Base-by-base conservation (phyloP, 2,113 vertebrate genomes). In the Engraulis encrasicolus region DNA sequence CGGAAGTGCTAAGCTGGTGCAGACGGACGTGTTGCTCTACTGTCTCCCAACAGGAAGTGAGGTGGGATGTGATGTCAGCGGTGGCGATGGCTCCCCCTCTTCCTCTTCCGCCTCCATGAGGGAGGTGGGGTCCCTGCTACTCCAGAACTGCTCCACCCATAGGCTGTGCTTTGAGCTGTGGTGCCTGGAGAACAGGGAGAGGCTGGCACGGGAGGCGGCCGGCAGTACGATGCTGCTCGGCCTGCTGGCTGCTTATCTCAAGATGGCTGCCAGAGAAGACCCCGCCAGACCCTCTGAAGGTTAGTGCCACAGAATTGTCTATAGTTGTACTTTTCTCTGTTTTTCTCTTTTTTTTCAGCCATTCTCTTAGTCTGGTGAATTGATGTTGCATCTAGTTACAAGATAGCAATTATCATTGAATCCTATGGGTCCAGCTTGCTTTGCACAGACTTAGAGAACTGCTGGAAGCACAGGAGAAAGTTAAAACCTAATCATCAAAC, bases 101-200 rank as follows among this genome's bases (percentile, higher is more conserved):
- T n/a, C n/a, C n/a, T n/a, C n/a, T n/a, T n/a, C 23, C 66, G 27
- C 66, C 31, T 87, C 84, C 0, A 83, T 92, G 4, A 87, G 94
- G 61, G 88, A 88, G 78, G 87, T 97, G 0, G 92, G 92, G 0
- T 71, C 90, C 15, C 45, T 96, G 36, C 91, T 99, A 88, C 90
- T 99, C 50, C 91, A 87, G 80, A 91, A 94, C 90, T 95, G 94
- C 89, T 92, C 92, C 50, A 92, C 96, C 19, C 97, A 98, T 80
- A 89, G 96, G 61, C 93, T 99, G 80, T 87, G 91, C 82, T 98
- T 99, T 0, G 97, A 99, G 92, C 81, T 92, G 36, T 99, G 98
- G 98, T 98, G 97, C 78, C 83, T 95, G 37, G 92, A 91, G 86
- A 84, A n/a, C n/a, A n/a, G 91, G 0, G 85, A 77, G 2, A 78